phyloP scores from a whole-genome alignment of 2,888 invertebrate genomes.

The Scaptomyza polygonia region DNA sequence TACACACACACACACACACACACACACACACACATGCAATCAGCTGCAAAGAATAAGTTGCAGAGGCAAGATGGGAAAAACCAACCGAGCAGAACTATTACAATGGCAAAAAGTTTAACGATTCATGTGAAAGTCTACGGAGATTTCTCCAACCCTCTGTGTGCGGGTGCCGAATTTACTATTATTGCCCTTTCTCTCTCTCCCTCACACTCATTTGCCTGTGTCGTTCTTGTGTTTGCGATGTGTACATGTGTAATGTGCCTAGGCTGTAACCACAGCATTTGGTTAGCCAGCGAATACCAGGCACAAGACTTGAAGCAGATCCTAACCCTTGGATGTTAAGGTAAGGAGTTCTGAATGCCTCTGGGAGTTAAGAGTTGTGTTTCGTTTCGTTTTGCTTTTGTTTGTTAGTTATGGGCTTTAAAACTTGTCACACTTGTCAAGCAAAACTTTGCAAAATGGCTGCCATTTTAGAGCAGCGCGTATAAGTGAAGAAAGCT shows the following conservation, averaged over 20 bases:
- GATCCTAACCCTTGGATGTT: slow-evolving; percentile 5
- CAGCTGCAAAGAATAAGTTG: slow-evolving; percentile 30
- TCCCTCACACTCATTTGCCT: too few species aligned
- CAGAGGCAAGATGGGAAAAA: slow-evolving; percentile 36
- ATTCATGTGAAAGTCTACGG: slow-evolving; percentile 65
- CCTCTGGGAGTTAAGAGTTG: slow-evolving; percentile 7
- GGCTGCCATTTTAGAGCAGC: slow-evolving; percentile 30
- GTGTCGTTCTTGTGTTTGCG: not conserved
- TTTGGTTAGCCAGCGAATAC: slow-evolving; percentile 24
- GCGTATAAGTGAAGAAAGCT: not conserved
- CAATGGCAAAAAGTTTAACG: slow-evolving; percentile 78
- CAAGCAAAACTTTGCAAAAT: slow-evolving; percentile 53
- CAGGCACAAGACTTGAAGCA: not conserved
- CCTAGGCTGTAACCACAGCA: slow-evolving; percentile 50
- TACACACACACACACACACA: slow-evolving; percentile 16
- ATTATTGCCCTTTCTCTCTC: slow-evolving; percentile 37
- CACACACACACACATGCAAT: slow-evolving; percentile 11
- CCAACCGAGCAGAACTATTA: slow-evolving; percentile 76
- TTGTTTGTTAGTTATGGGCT: slow-evolving; percentile 63
- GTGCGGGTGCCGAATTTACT: slow-evolving; percentile 43
- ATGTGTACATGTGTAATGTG: slow-evolving; percentile 47
- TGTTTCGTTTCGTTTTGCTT: slow-evolving; percentile 14
- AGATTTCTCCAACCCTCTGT: not conserved
- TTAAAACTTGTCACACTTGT: slow-evolving; percentile 74
- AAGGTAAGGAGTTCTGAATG: slow-evolving; percentile 12